Percentiles rank a stretch among this genome's conserved stretches.
Conservation (phyloP, 1,140 invertebrate genomes). For the Rhopalosiphum padi region DNA sequence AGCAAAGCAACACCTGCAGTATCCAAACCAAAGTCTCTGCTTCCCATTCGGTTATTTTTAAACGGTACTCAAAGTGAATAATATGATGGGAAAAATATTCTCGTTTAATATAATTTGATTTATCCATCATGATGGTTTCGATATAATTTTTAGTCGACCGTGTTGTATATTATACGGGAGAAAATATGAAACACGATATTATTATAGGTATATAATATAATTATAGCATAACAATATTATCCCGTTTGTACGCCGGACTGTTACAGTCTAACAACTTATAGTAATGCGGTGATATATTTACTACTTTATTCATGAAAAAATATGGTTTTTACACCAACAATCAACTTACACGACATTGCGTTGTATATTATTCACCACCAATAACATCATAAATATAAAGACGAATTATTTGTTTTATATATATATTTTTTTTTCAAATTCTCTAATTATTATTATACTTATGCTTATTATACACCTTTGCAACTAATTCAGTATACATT, state of each 20-base stretch:
- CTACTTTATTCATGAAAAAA: neutral
- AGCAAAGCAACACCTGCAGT: neutral
- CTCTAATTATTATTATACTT: neutral
- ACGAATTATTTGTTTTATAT: neutral
- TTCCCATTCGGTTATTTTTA: neutral
- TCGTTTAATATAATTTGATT: neutral
- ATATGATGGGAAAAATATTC: neutral
- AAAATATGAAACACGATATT: neutral
- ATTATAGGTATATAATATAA: too few relatives aligned
- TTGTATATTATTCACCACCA: neutral
- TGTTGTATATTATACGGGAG: neutral
- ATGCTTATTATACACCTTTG: neutral
- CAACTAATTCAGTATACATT: neutral
- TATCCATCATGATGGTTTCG: neutral
- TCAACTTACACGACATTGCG: neutral
- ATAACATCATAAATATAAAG: neutral
- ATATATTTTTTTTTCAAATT: neutral
- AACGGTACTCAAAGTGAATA: neutral
- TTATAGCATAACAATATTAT: neutral
- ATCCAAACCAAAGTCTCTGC: neutral
- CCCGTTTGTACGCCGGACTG: neutral
- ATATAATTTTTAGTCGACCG: neutral
- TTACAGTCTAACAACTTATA: neutral
- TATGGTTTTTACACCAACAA: slow-evolving; percentile 7
- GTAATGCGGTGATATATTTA: neutral